Evolutionary conservation across 2,888 invertebrate species (phyloP).

Genomic region (Brachypalpus laphriformis): DNA sequence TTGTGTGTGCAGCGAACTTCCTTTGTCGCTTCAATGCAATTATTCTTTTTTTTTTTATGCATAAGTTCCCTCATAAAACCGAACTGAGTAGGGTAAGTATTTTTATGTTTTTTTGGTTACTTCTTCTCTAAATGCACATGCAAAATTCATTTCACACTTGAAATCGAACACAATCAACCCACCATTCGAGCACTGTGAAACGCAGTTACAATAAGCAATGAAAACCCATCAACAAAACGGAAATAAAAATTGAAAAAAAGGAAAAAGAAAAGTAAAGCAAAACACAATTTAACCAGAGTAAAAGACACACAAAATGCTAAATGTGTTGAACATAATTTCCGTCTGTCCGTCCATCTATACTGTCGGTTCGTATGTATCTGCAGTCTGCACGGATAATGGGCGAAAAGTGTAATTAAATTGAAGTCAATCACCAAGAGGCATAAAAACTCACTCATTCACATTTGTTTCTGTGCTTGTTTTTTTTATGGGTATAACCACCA

Average conservation of each 20-base stretch:
- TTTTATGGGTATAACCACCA: constrained; percentile 33
- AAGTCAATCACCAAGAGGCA: constrained; percentile 68
- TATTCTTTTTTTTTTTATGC: constrained; percentile 8
- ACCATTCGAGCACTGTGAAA: neutral
- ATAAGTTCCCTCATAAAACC: constrained; percentile 22
- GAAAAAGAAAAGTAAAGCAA: constrained; percentile 18
- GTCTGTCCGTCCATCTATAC: constrained; percentile 25
- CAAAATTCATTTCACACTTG: constrained; percentile 56
- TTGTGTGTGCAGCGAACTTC: neutral
- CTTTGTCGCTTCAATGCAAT: constrained; percentile 28
- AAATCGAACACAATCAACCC: neutral
- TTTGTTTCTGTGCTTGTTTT: constrained; percentile 41
- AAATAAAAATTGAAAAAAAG: constrained; percentile 60
- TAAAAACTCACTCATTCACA: constrained; percentile 64
- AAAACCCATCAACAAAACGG: constrained; percentile 64
- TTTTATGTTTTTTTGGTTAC: constrained; percentile 3
- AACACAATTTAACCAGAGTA: constrained; percentile 14
- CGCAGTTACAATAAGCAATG: constrained; percentile 46
- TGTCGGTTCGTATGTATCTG: constrained; percentile 13
- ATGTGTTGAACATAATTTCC: constrained; percentile 64
- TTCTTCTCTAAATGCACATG: constrained; percentile 32
- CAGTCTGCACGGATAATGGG: constrained; percentile 41
- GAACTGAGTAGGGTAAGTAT: neutral
- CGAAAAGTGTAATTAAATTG: constrained; percentile 70
- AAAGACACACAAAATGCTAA: constrained; percentile 40